phyloP scores from a whole-genome alignment of 2,797 vertebrate genomes.

The Crocodylus rhombifer region DNA sequence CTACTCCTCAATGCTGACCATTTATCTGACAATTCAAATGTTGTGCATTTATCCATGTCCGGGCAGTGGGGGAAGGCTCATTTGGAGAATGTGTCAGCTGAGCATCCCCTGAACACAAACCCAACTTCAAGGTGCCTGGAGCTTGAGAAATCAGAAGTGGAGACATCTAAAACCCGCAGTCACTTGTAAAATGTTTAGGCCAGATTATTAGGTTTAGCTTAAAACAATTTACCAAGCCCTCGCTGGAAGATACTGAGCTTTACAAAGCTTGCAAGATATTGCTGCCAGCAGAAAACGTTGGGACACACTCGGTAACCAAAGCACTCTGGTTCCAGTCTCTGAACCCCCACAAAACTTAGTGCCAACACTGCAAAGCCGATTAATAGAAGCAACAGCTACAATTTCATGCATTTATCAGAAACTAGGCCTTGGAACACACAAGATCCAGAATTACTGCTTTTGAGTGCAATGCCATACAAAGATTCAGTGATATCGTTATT shows the following conservation, averaged over 20 bases:
- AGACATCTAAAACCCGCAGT: neutral
- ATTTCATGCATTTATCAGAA: neutral
- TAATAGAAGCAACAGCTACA: neutral
- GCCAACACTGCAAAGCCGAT: neutral
- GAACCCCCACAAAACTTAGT: neutral
- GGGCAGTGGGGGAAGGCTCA: fast-evolving
- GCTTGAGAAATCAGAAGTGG: neutral
- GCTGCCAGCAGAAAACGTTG: neutral
- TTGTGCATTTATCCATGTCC: too few species aligned
- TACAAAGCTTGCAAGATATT: neutral
- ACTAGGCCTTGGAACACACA: neutral
- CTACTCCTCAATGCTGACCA: neutral
- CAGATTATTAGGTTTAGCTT: fast-evolving
- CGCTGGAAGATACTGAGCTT: neutral
- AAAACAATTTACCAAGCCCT: neutral
- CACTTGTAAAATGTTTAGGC: neutral
- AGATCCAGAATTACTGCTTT: neutral
- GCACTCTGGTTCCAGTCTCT: neutral
- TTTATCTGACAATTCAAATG: too few species aligned
- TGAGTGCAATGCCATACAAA: neutral
- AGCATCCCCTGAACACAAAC: neutral
- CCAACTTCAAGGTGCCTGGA: too few species aligned
- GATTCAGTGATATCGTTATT: fast-evolving
- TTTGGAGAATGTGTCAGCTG: fast-evolving
- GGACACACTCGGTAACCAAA: neutral